Evolutionary conservation across 2,888 invertebrate species (phyloP), one percentile per base, ranked within the genome.

Genomic region (Mythimna loreyi): DNA sequence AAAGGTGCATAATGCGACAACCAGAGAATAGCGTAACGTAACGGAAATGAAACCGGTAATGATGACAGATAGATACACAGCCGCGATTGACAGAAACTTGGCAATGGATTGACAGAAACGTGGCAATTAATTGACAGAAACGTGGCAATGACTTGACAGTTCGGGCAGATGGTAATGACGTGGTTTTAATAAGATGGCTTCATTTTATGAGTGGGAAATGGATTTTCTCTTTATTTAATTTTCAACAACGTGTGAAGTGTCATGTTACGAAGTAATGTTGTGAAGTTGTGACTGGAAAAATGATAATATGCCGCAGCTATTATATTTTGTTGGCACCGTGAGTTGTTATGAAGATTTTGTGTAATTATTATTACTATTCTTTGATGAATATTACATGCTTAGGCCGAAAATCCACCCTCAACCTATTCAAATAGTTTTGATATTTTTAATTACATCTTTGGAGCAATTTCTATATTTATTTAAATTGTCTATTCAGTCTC

Each of bases 1-100:
- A 80, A 78, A 67, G 75, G 55, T 80, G 72, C 62, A 80, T 80
- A 77, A 80, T 66, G 80, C 70, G 80, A 78, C 75, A 70, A 57
- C 70, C 80, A 75, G 65, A 75, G 70, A 62, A 68, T 79, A 67
- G 56, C 63, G 66, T 58, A 61, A 67, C 67, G 60, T 19, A 45
- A 72, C 67, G 69, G 73, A 78, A 79, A 77, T 78, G 82, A 79
- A 76, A 65, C 58, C 69, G 66, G 65, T 84, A 79, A 82, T 66
- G 74, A 79, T 85, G 82, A 86, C 78, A 82, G 84, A 85, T 82
- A 78, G 84, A 85, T 82, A 78, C 69, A 70, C 9, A 53, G 52
- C 57, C 67, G 75, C 65, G 67, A 66, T 81, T 78, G 80, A 81
- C 80, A 80, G 82, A 85, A 81, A 75, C 66, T 60, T 30, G 60